Base-by-base conservation (phyloP, 2,888 invertebrate genomes). In the Caenorhabditis uteleia region DNA sequence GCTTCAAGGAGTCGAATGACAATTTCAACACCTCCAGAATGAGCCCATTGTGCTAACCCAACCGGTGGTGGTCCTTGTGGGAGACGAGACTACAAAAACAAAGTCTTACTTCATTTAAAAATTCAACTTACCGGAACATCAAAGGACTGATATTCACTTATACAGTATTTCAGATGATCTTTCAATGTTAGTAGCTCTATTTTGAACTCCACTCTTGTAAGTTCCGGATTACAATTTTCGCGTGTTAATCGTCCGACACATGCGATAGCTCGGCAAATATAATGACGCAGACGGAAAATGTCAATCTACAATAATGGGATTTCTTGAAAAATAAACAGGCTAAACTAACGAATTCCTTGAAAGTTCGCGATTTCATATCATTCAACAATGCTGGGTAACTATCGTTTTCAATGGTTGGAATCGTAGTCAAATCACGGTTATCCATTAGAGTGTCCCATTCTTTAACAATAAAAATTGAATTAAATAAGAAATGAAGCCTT, bases 341-440 rank as follows among this genome's bases (percentile, higher is more conserved):
- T n/a, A 10, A 25, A 40, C 46, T 33, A 21, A 70, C 66, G 43
- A 61, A 51, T 43, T 75, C 75, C 33, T 65, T 55, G 46, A 48
- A 64, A 18, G 64, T 64, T 33, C 51, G 20, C 21, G 53, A 34
- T 34, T 60, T 61, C 53, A 69, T 56, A 18, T 68, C 65, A 0
- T 64, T 65, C 23, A 65, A 23, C n/a, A 64, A 27, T 8, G n/a
- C 25, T 10, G 50, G 20, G 18, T 62, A 59, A 1, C 53, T 48
- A 1, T 54, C 36, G 3, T 66, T 39, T 20, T 69, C 71, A 7
- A 56, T 50, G 12, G 29, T 33, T 12, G 66, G 64, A 14, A 75
- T 49, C 14, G 53, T 66, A 26, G 38, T 50, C 43, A 70, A 57
- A 38, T 75, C 75, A 1, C 75, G 68, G 42, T 66, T 75, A 57